Percentiles rank a stretch among this genome's conserved stretches.
These are phyloP conservation scores for Hephaestus fuliginosus DNA, from an alignment of 2,797 vertebrate species.

Conservation along the genomic window DNA sequence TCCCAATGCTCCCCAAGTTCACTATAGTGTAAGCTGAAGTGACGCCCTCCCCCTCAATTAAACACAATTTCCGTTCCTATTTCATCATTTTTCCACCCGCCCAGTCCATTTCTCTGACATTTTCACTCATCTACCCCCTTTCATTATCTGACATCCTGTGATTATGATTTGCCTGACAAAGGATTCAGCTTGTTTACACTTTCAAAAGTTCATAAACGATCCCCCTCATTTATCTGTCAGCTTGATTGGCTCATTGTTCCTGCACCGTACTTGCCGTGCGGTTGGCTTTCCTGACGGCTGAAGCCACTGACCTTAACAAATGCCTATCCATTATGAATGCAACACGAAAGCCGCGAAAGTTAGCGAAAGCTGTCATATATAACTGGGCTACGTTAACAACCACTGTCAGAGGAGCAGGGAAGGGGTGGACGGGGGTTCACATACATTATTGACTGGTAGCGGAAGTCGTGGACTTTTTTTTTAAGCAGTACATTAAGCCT, in stretches of 20 bases:
- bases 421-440: slow-evolving; percentile 25
- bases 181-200: slow-evolving; percentile 70
- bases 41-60: slow-evolving; percentile 34
- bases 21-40: not conserved
- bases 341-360: slow-evolving; percentile 57
- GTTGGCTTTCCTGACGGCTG: slow-evolving; percentile 49
- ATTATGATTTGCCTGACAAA: slow-evolving; percentile 67
- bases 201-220: slow-evolving; percentile 69
- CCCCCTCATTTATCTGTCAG: slow-evolving; percentile 66
- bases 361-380: slow-evolving; percentile 52
- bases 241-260: slow-evolving; percentile 66
- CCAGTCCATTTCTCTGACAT: slow-evolving; percentile 63
- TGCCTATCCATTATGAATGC: slow-evolving; percentile 76
- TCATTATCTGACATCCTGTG: slow-evolving; percentile 65
- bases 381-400: slow-evolving; percentile 69
- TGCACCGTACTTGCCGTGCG: slow-evolving; percentile 7
- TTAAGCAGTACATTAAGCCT: slow-evolving; percentile 66
- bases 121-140: slow-evolving; percentile 59
- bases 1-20: not conserved
- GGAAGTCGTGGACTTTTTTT: slow-evolving; percentile 60
- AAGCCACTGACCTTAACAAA: slow-evolving; percentile 79
- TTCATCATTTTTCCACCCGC: slow-evolving; percentile 32
- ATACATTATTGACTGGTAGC: slow-evolving; percentile 79
- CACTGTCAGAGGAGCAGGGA: slow-evolving; percentile 42
- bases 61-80: slow-evolving; percentile 38